Evolutionary conservation across 2,888 invertebrate genomes (phyloP), one percentile per base, ranked within the genome.

Genomic region (Metellina segmentata): DNA sequence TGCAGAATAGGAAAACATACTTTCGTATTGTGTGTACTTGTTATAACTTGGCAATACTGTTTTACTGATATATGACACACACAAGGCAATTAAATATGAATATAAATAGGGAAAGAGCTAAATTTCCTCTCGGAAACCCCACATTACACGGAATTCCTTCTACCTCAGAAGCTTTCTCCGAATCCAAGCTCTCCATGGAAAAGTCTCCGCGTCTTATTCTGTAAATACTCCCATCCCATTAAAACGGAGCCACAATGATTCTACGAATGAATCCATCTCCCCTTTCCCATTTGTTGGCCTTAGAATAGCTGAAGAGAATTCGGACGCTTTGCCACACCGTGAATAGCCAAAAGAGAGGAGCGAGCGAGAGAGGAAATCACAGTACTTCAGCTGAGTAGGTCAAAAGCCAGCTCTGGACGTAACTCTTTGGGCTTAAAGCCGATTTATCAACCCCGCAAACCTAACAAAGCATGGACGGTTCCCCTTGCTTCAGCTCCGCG

Each of bases 361-460:
- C 34, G 34, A 34, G 34, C 34, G 34, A 88, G 51, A 34, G 82
- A 77, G 89, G 77, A 89, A 75, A 89, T 82, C 89, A n/a, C n/a
- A 77, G 51, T 77, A 52, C 77, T 82, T 70, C 77, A 70, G 70
- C 77, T 77, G 82, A 83, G 77, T 82, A 82, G 89, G 34, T 89
- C 77, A 89, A 61, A 53, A 77, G 77, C 70, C 49, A 81, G 72
- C 16, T 51, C 19, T 61, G 77, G 81, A 77, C 72, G 69, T 19
- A 61, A 75, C 81, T 81, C 89, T 81, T 85, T 77, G 61, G 81
- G 81, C 74, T 81, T 83, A 85, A 81, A 90, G 70, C 90, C 90
- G 77, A 90, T 90, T 90, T 90, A 90, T 90, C 90, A 90, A 81
- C 74, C 53, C 69, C 71, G 53, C 70, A 48, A 69, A 89, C 52